These are phyloP conservation scores for zebrafish (Danio rerio) DNA, from an alignment of 2,113 vertebrate species.

Conservation along the genomic window GRCz12tu NC_133193.1:11444001-11444500, in stretches of 20 bases:
- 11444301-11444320: slow-evolving; percentile 58
- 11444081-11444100: not conserved
- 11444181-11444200: slow-evolving; percentile 26
- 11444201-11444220: slow-evolving; percentile 4
- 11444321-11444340: slow-evolving; percentile 57
- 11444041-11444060: slow-evolving; percentile 4
- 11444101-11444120: slow-evolving; percentile 24
- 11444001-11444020: not conserved
- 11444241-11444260: slow-evolving; percentile 23
- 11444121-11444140: not conserved
- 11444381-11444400: slow-evolving; percentile 62
- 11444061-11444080: not conserved
- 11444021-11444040: not conserved
- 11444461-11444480: slow-evolving; percentile 60
- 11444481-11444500: slow-evolving; percentile 34
- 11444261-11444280: slow-evolving; percentile 54
- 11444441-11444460: slow-evolving; percentile 35
- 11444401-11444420: slow-evolving; percentile 77
- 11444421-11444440: slow-evolving; percentile 66
- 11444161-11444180: slow-evolving; percentile 40
- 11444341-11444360: slow-evolving; percentile 63
- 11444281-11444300: slow-evolving; percentile 39
- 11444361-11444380: slow-evolving; percentile 68
- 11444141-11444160: slow-evolving; percentile 22
- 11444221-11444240: slow-evolving; percentile 29